These are phyloP conservation scores for Eutolmus rufibarbis DNA, from an alignment of 2,888 invertebrate species.

Conservation along the genomic window DNA sequence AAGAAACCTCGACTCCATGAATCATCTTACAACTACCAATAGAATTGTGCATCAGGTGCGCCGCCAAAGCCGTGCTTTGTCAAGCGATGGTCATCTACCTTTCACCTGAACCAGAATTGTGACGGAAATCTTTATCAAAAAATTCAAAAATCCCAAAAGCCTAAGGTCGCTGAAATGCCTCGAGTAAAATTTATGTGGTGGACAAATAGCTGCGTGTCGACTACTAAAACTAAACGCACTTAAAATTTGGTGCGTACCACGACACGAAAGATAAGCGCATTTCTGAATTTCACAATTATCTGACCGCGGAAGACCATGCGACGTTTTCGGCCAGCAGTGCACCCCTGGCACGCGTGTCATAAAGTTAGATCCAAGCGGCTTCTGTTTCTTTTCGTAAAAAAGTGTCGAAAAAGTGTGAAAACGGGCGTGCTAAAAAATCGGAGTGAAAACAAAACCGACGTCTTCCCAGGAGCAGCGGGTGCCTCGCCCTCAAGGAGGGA, in stretches of 20 bases:
- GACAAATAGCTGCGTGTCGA: background rate
- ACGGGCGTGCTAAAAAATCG: conserved; percentile 16
- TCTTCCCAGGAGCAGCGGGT: background rate
- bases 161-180: background rate
- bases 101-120: background rate
- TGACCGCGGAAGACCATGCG: background rate
- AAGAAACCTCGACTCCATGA: background rate
- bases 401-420: conserved; percentile 31
- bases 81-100: background rate
- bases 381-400: background rate
- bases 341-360: background rate
- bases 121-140: background rate
- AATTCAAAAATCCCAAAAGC: background rate
- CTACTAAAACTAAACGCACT: background rate
- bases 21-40: background rate
- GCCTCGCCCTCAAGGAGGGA: background rate
- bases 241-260: background rate
- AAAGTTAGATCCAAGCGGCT: background rate
- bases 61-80: background rate
- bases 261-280: background rate
- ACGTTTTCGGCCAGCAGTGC: background rate
- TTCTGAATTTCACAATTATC: background rate
- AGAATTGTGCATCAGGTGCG: background rate
- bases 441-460: background rate
- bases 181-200: background rate